These are phyloP conservation scores for Sarcophaga subvicina DNA, from an alignment of 2,888 invertebrate species.

Conservation along the genomic window DNA sequence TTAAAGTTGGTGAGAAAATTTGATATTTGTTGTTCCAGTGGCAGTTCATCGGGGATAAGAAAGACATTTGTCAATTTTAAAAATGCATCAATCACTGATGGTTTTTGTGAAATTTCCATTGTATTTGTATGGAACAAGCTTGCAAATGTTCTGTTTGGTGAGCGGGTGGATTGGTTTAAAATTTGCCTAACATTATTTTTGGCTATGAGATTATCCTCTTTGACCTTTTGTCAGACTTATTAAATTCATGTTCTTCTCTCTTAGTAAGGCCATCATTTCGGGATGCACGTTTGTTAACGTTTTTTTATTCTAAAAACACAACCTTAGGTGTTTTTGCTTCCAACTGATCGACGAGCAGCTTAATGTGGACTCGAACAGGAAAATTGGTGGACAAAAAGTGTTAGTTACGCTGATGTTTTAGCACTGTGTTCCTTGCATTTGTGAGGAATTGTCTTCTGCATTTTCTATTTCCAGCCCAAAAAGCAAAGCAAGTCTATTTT, in stretches of 20 bases:
- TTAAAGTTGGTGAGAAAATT: not conserved
- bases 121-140: not conserved
- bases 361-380: no score
- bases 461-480: no score
- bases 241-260: not conserved
- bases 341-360: no score
- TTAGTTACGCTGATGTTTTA: no score
- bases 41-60: not conserved
- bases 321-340: no score
- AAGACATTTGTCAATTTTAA: not conserved
- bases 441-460: no score
- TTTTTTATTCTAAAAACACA: no score
- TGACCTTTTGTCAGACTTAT: not conserved
- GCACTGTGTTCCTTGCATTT: no score
- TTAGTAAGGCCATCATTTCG: constrained; percentile 19
- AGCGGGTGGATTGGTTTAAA: not conserved
- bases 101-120: not conserved
- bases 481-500: no score
- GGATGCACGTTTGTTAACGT: not conserved
- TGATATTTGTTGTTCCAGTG: constrained; percentile 1
- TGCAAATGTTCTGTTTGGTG: not conserved
- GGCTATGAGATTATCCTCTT: not conserved
- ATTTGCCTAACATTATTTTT: not conserved
- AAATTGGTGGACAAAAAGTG: no score
- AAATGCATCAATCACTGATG: no score